Conservation (phyloP, 2,797 vertebrate species). For the Poeciliopsis turneri region DNA sequence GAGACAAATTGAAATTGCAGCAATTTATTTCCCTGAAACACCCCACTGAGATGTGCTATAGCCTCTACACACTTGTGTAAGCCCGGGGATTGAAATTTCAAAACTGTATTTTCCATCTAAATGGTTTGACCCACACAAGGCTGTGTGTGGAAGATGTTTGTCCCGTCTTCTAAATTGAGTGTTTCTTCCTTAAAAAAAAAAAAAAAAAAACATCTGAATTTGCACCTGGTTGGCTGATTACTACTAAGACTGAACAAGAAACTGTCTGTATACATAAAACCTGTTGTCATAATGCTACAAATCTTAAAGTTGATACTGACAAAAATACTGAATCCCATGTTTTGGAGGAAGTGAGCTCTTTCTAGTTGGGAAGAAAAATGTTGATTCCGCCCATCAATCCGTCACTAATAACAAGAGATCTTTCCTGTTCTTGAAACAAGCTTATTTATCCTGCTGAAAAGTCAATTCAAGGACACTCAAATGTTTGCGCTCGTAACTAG, state of each 20-base stretch:
- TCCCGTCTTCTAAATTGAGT: background rate
- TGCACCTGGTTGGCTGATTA: background rate
- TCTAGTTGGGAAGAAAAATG: background rate
- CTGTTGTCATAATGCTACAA: background rate
- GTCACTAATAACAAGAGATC: background rate
- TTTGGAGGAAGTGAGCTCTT: background rate
- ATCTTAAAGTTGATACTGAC: background rate
- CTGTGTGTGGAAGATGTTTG: background rate
- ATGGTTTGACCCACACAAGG: background rate
- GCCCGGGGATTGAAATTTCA: background rate
- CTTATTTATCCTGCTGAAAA: too few relatives aligned
- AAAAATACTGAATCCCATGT: too few relatives aligned
- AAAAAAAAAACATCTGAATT: background rate
- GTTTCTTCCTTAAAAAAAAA: background rate
- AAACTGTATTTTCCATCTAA: slow-evolving; percentile 1
- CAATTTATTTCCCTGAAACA: slow-evolving; percentile 35
- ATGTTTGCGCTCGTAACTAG: background rate
- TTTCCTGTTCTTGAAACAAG: background rate
- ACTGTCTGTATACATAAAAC: background rate
- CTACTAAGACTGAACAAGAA: background rate
- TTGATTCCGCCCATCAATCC: too few relatives aligned
- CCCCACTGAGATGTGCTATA: background rate
- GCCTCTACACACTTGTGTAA: slow-evolving; percentile 17
- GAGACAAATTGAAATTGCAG: slow-evolving; percentile 39
- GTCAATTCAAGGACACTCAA: background rate